Conservation (phyloP, 2,888 invertebrate species). For the Sussaba pulchella region DNA sequence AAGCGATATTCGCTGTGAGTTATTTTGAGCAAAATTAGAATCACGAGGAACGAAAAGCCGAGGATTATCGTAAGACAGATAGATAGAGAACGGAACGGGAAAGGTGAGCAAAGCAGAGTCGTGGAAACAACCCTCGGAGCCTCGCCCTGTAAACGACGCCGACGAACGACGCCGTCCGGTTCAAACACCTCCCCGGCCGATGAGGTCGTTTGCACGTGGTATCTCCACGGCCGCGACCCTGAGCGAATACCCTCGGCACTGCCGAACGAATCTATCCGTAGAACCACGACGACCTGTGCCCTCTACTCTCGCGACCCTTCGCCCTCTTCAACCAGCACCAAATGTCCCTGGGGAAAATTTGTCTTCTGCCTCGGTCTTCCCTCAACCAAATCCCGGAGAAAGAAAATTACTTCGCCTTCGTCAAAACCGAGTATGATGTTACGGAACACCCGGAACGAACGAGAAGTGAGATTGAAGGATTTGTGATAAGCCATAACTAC, state of each 20-base stretch:
- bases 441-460: not conserved
- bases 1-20: not conserved
- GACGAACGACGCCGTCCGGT: constrained; percentile 28
- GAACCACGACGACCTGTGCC: constrained; percentile 4
- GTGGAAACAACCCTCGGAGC: constrained; percentile 54
- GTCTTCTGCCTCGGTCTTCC: not conserved
- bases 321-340: not conserved
- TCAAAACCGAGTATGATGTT: not conserved
- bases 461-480: too few relatives aligned
- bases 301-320: not conserved
- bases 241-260: constrained; percentile 33
- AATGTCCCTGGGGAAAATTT: not conserved
- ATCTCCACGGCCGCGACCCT: constrained; percentile 59
- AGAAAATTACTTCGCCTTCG: not conserved
- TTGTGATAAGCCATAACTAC: too few relatives aligned
- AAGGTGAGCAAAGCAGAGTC: constrained; percentile 41
- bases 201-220: constrained; percentile 67
- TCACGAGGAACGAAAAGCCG: too few relatives aligned
- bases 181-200: constrained; percentile 53
- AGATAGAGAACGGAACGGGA: not conserved
- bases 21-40: not conserved
- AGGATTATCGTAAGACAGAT: not conserved
- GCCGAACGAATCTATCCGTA: not conserved
- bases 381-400: not conserved
- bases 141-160: constrained; percentile 25